A percentile compares a stretch with the other conserved stretches of the same genome.
Evolutionary conservation across 2,888 invertebrate species (phyloP).

Genomic region (Protophormia terraenovae): DNA sequence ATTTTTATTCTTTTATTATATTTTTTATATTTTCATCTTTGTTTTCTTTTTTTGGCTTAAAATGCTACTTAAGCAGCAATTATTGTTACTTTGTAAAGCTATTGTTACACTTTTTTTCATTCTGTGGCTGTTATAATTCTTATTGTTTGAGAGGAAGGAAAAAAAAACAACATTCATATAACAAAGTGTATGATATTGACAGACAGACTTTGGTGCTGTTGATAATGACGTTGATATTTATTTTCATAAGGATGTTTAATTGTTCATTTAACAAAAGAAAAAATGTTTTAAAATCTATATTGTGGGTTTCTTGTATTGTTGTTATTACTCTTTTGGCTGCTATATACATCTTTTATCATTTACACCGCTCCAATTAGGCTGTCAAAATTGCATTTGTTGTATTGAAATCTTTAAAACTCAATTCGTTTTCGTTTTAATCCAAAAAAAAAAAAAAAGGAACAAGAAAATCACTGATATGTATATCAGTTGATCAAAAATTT

Average conservation of each 20-base stretch:
- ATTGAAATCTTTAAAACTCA: conserved; percentile 1
- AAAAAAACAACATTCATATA: neutral
- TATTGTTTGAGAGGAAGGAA: neutral
- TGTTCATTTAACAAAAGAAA: conserved; percentile 59
- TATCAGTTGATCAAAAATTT: conserved; percentile 62
- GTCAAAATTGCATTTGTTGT: conserved; percentile 66
- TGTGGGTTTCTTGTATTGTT: conserved; percentile 17
- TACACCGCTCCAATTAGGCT: conserved; percentile 69
- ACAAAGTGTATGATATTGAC: conserved; percentile 6
- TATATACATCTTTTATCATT: conserved; percentile 43
- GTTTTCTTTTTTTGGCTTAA: conserved; percentile 24
- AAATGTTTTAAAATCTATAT: neutral
- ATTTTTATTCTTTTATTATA: conserved; percentile 18
- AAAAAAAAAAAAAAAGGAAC: neutral
- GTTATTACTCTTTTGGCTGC: neutral
- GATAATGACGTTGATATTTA: conserved; percentile 26
- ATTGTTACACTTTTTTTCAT: conserved; percentile 60
- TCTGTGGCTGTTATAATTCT: conserved; percentile 8
- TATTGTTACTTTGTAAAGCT: conserved; percentile 60
- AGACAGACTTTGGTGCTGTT: neutral
- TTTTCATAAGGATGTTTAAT: conserved; percentile 62
- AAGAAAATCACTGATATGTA: conserved; percentile 19
- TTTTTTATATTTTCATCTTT: too few species aligned
- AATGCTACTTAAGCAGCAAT: conserved; percentile 67
- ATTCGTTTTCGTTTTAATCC: conserved; percentile 9